Percentiles rank a stretch among this genome's conserved stretches.
Evolutionary conservation across 2,113 vertebrate genomes (phyloP).

Genomic region (Cheilinus undulatus): DNA sequence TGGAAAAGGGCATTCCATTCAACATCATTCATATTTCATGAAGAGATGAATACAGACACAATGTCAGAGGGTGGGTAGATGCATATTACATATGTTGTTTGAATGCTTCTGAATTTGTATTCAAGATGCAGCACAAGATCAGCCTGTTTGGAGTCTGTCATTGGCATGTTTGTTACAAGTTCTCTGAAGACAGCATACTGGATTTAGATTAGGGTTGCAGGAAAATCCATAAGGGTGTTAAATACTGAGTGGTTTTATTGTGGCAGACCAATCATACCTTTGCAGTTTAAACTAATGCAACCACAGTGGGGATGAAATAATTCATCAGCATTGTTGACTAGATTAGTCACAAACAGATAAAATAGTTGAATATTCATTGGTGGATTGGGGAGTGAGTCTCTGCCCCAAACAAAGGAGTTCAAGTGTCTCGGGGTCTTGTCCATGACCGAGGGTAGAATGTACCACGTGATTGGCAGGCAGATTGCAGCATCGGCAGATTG

Average conservation of each 20-base stretch:
- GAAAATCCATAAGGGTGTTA: not conserved
- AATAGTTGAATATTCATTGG: too few relatives aligned
- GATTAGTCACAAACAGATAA: too few relatives aligned
- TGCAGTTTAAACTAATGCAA: not conserved
- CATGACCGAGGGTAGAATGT: too few relatives aligned
- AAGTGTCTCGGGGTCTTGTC: too few relatives aligned
- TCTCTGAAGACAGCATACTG: not conserved
- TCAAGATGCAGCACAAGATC: conserved; percentile 13
- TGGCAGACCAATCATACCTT: not conserved
- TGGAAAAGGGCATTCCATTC: conserved; percentile 79
- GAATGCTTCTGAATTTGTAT: conserved; percentile 31
- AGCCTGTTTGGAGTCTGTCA: not conserved
- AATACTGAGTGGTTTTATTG: conserved; percentile 1
- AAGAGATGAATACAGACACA: conserved; percentile 58
- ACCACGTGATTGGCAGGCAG: too few relatives aligned
- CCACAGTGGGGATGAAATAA: too few relatives aligned
- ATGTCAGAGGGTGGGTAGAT: conserved; percentile 33
- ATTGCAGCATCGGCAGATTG: too few relatives aligned
- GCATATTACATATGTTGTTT: conserved; percentile 43
- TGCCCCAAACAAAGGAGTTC: too few relatives aligned
- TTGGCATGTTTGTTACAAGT: conserved; percentile 17
- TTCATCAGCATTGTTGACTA: too few relatives aligned
- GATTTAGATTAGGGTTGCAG: not conserved
- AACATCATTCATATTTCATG: conserved; percentile 76
- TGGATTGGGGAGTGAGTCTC: too few relatives aligned